Base-by-base conservation (phyloP, 1,140 invertebrate genomes). In the Drosophila repleta region DNA sequence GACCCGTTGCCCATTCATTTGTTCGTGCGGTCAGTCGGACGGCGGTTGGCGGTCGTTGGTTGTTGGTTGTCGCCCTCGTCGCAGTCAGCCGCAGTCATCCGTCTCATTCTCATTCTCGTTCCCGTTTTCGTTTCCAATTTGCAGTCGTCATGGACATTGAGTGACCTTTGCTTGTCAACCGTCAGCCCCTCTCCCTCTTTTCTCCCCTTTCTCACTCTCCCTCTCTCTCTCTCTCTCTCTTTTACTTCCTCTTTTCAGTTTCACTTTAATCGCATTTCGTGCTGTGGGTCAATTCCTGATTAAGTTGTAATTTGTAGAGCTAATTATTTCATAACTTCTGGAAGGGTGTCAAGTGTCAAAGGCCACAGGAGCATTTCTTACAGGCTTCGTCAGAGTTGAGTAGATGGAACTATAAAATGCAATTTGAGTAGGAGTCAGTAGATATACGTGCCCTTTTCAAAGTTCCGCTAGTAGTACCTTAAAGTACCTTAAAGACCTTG, bases 221-320 rank as follows among this genome's bases (percentile, higher is more conserved):
- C 29, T 20, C 15, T 56, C 6, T 6, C 35, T 41, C 32, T 20
- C 20, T 39, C 35, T 37, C 13, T 24, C 32, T 15, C 8, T 20
- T 24, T 58, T 17, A 1, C 18, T 58, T 32, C 57, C 51, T 43
- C 20, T 63, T 52, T 51, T 57, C 37, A 39, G 21, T 78, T 49
- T 21, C 51, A 63, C 60, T 75, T 68, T 68, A 79, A 65, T 79
- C 73, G 57, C 61, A 48, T 35, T 71, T 82, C 73, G 76, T 69
- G 76, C 71, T 79, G 76, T 79, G 69, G 79, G 76, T 74, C 76
- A 84, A 89, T 83, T 89, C 78, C 76, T 83, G 73, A 88, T 88
- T 83, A 88, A 89, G 84, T 89, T 79, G 79, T 88, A 79, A 89
- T 88, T 88, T 89, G 84, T 79, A 69, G 63, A 68, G 64, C 24